These are phyloP conservation scores for Glyphotaelius pellucidus DNA, from an alignment of 2,888 invertebrate species.

Conservation along the genomic window DNA sequence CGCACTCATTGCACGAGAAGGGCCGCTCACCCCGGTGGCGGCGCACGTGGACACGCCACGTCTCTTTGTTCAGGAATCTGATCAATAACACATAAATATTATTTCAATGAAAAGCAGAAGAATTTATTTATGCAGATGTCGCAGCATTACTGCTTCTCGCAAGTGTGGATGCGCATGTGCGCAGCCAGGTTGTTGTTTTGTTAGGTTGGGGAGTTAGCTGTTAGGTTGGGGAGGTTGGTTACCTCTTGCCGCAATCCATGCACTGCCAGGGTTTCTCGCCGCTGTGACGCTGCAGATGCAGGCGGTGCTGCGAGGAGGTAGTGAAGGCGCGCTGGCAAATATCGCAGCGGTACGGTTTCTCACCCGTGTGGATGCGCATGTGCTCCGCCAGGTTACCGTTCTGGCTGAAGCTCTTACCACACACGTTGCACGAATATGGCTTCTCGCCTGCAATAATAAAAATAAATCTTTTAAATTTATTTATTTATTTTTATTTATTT, in stretches of 20 bases:
- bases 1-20: conserved; percentile 79
- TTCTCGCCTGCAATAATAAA: conserved; percentile 75
- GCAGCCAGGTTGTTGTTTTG: conserved; percentile 76
- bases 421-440: conserved; percentile 82
- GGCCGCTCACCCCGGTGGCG: conserved; percentile 82
- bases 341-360: conserved; percentile 85
- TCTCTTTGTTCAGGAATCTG: conserved; percentile 75
- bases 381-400: conserved; percentile 88
- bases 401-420: conserved; percentile 86
- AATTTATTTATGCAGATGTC: conserved; percentile 81
- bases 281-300: conserved; percentile 81
- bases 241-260: conserved; percentile 68
- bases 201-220: no score
- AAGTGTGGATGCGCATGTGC: conserved; percentile 86
- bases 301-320: conserved; percentile 84
- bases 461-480: not conserved
- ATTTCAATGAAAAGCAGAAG: conserved; percentile 80
- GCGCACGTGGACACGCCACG: conserved; percentile 81
- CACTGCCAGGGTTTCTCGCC: conserved; percentile 79
- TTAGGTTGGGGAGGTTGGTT: not conserved
- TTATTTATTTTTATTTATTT: no score
- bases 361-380: conserved; percentile 86
- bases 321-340: conserved; percentile 84
- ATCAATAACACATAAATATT: not conserved
- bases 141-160: conserved; percentile 87